Base-by-base conservation (phyloP, 2,797 vertebrate genomes). In the Chaunax sp. region DNA sequence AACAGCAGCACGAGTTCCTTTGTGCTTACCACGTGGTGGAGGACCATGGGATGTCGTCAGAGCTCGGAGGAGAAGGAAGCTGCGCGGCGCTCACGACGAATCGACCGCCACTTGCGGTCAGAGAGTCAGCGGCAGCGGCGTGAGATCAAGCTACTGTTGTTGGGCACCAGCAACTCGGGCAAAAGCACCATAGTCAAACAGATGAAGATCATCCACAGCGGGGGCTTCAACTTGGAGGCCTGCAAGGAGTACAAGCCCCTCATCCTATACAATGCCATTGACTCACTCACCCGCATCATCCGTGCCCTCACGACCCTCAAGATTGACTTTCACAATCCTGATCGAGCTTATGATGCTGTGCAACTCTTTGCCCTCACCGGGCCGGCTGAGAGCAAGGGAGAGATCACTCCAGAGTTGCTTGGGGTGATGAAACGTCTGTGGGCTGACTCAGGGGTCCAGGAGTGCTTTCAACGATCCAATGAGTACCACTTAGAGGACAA, bases 1-100 rank as follows among this genome's bases (percentile, higher is more conserved):
- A 77, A 69, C 84, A 89, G 77, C 86, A 91, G 89, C 84, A 91
- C 90, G 89, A 90, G 81, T 88, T 90, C 89, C 84, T 86, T 85
- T 81, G 80, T 75, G 84, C 53, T 87, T 26, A 86, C 86, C 87
- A 84, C 89, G 88, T 91, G 90, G 87, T 86, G 89, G 92, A 94
- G 82, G 94, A 98, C 94, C 96, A 99, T 99, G 98, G 98, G 98
- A 95, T 99, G 98, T 94, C 96, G 98, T 91, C 98, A 99, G 95
- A 99, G 98, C 93, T 98, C 97, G 46, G 98, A 99, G 94, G 98
- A 99, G 90, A 99, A 99, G 93, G 98, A 99, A 91, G 98, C 98
- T 28, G 98, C 97, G n/a, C 92, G 97, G 90, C 96, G 97, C 90
- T 99, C 98, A 0, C 94, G 98, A 20, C 94, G 98, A 60, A 99